Percentiles rank a stretch among this genome's conserved stretches.
Evolutionary conservation across 2,888 invertebrate species (phyloP).

Genomic region (Uloborus plumipes): DNA sequence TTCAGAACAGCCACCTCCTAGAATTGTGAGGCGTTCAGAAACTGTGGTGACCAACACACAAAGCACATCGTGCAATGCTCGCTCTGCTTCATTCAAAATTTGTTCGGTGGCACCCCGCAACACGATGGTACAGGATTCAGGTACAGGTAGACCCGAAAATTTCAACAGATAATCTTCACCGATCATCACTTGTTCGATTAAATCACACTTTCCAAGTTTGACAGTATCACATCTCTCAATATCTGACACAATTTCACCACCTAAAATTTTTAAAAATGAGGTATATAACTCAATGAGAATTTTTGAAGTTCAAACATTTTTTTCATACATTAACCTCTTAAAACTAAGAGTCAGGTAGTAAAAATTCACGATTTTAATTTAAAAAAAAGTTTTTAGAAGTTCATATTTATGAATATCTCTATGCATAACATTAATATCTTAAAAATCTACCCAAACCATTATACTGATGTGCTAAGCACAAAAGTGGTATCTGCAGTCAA

Average conservation of each 20-base stretch:
- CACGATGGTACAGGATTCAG: slow-evolving; percentile 97
- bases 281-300: not conserved
- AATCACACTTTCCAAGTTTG: slow-evolving; percentile 91
- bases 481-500: no score
- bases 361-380: no score
- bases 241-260: slow-evolving; percentile 97
- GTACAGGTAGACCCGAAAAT: slow-evolving; percentile 93
- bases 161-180: slow-evolving; percentile 96
- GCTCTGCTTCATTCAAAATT: slow-evolving; percentile 97
- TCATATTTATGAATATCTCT: no score
- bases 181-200: slow-evolving; percentile 98
- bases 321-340: no score
- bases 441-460: no score
- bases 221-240: slow-evolving; percentile 92
- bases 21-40: slow-evolving; percentile 90
- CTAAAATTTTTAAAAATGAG: slow-evolving; percentile 67
- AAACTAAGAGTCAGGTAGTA: no score
- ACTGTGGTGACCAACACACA: slow-evolving; percentile 97
- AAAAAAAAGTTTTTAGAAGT: no score
- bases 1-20: slow-evolving; percentile 93
- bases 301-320: no score
- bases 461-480: no score
- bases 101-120: slow-evolving; percentile 98
- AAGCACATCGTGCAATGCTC: slow-evolving; percentile 97
- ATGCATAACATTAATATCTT: no score